These are phyloP conservation scores for Lethenteron camtschaticum DNA, from an alignment of 2,113 vertebrate genomes.

Conservation along the genomic window DNA sequence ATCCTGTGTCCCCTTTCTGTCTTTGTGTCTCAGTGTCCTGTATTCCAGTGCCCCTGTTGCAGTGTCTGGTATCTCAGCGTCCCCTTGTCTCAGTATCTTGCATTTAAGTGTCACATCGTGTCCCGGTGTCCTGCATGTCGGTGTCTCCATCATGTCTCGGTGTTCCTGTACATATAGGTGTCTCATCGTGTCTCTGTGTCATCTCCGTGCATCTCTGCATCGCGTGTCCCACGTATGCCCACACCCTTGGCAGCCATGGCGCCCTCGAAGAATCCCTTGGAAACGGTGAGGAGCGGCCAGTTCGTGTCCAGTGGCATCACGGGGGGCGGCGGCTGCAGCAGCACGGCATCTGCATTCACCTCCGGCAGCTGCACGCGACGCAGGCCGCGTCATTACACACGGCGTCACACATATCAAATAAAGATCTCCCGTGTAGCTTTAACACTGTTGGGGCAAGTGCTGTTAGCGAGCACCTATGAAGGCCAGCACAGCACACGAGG, in stretches of 20 bases:
- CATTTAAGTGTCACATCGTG: too few relatives aligned
- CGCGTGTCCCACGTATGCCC: not conserved
- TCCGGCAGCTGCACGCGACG: conserved; percentile 43
- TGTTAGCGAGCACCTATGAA: not conserved
- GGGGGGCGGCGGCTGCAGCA: conserved; percentile 74
- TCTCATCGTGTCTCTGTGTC: too few relatives aligned
- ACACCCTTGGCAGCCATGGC: conserved; percentile 64
- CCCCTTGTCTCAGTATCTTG: too few relatives aligned
- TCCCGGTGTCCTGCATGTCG: too few relatives aligned
- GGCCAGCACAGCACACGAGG: too few relatives aligned
- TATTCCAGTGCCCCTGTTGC: too few relatives aligned
- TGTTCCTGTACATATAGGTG: too few relatives aligned
- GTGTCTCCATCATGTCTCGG: too few relatives aligned
- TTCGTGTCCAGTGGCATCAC: conserved; percentile 93
- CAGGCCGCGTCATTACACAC: not conserved
- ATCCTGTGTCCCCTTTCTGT: too few relatives aligned
- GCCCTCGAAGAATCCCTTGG: conserved; percentile 90
- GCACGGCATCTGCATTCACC: conserved; percentile 51
- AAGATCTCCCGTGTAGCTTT: not conserved
- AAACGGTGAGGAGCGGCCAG: conserved; percentile 79
- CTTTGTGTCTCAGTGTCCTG: too few relatives aligned
- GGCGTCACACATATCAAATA: not conserved
- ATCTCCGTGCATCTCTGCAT: too few relatives aligned
- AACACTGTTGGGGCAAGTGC: not conserved
- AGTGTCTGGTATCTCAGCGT: too few relatives aligned